phyloP scores from a whole-genome alignment of 2,888 invertebrate species.

The Epinotia brunnichana region DNA sequence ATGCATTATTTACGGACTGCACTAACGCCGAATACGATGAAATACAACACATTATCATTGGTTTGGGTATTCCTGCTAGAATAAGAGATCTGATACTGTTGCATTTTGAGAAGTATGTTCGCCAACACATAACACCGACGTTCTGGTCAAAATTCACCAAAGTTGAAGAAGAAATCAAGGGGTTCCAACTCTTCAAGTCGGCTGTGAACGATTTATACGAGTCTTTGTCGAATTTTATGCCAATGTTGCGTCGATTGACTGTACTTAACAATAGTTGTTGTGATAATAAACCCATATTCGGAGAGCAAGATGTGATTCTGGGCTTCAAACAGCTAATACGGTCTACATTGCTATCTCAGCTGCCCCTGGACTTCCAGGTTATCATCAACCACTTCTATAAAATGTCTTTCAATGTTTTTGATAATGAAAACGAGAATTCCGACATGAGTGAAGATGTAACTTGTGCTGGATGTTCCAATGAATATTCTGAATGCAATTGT shows the following conservation, averaged over 20 bases:
- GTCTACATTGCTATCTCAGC: conserved; percentile 87
- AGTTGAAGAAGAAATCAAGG: conserved; percentile 80
- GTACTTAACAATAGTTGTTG: conserved; percentile 75
- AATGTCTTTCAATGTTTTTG: conserved; percentile 89
- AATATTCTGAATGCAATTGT: conserved; percentile 84
- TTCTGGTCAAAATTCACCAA: conserved; percentile 87
- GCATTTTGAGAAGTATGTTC: conserved; percentile 84
- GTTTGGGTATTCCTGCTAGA: conserved; percentile 70
- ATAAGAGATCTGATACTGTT: conserved; percentile 74
- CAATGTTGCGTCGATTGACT: conserved; percentile 82
- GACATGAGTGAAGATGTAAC: conserved; percentile 84
- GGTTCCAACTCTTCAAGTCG: conserved; percentile 86
- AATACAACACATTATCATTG: conserved; percentile 70
- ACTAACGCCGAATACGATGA: conserved; percentile 70
- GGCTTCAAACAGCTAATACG: conserved; percentile 87
- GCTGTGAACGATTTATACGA: conserved; percentile 87
- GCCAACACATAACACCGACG: conserved; percentile 84
- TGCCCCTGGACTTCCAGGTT: conserved; percentile 87
- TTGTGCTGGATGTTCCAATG: conserved; percentile 89
- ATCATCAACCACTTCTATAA: conserved; percentile 90
- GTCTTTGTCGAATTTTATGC: conserved; percentile 81
- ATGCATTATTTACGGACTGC: conserved; percentile 69
- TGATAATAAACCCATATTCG: conserved; percentile 78
- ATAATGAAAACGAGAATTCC: conserved; percentile 76
- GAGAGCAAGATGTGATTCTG: conserved; percentile 79